Evolutionary conservation across 2,113 vertebrate species (phyloP), one percentile per base, ranked within the genome.

Genomic region (Lepus europaeus): DNA sequence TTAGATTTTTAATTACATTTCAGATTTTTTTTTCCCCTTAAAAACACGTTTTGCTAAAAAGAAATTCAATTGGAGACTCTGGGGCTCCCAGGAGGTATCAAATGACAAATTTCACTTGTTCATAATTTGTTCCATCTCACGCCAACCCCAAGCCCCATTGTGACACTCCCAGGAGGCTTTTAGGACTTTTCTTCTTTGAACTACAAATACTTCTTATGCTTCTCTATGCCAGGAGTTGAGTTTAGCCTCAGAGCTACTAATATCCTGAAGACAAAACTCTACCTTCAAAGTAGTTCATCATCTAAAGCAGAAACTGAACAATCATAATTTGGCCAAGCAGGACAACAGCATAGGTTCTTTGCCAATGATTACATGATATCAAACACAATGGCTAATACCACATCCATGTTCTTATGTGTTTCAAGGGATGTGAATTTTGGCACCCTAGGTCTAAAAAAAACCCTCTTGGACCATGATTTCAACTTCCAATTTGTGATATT

Each of bases 1-100:
- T 59, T 92, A 33, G 59, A 20, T 90, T 89, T 94, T 84, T 63
- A 45, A 9, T 88, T 93, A 73, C 29, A 84, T 70, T 66, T 64
- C 49, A 23, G 9, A 1, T 17, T 87, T 70, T 85, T 85, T 33
- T 51, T 33, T 16, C 84, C n/a, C 51, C 51, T 79, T 84, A 10
- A 74, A 89, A 81, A 9, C 29, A 61, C 82, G 53, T 36, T 80
- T 94, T 74, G n/a, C 90, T 74, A 14, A 27, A 4, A 90, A 77
- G 74, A 82, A 70, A 76, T 36, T 17, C 81, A 64, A 25, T 23
- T 23, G 12, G 77, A 93, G 45, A 9, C 64, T n/a, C 4, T 59
- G 25, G 17, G 11, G 22, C 22, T 76, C 13, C 14, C 4, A 13
- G 23, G 20, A 69, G 10, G 20, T 17, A 51, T 4, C 39, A 45